A percentile compares a stretch with the other conserved stretches of the same genome.
These are phyloP conservation scores for Brevimyrus niger DNA, from an alignment of 2,113 vertebrate genomes.

Conservation along the genomic window DNA sequence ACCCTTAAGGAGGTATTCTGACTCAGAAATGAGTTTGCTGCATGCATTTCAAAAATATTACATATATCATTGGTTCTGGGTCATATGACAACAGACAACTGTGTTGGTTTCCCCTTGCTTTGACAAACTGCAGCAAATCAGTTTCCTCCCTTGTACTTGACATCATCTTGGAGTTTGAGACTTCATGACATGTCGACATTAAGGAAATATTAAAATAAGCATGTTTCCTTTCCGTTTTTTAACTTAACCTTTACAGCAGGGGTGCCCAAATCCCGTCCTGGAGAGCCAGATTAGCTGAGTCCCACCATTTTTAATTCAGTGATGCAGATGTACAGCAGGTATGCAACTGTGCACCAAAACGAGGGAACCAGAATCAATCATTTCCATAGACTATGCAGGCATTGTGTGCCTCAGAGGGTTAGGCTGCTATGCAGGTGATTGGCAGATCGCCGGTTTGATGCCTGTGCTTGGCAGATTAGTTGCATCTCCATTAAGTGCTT, in stretches of 20 bases:
- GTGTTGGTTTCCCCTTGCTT: not conserved
- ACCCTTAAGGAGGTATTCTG: not conserved
- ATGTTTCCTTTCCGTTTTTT: not conserved
- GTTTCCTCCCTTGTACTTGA: constrained; percentile 9
- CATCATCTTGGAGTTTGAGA: not conserved
- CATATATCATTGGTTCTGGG: not conserved
- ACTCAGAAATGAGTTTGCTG: not conserved
- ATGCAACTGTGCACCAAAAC: not conserved
- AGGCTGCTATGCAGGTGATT: not conserved
- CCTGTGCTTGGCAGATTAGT: not conserved
- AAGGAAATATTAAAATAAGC: constrained; percentile 7
- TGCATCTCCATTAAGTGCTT: not conserved
- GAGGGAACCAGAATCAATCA: not conserved
- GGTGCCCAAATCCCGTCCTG: too few relatives aligned
- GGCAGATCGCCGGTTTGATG: not conserved
- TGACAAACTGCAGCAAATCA: constrained; percentile 11
- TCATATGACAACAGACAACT: not conserved
- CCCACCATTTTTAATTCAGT: not conserved
- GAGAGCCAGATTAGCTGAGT: not conserved
- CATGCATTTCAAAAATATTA: not conserved
- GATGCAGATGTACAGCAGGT: not conserved
- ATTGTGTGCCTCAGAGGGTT: not conserved
- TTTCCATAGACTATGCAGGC: not conserved
- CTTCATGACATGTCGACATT: not conserved
- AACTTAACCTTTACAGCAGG: not conserved